Percentiles rank a stretch among this genome's conserved stretches.
These are phyloP conservation scores for Glaucidium brasilianum DNA, from an alignment of 2,113 vertebrate genomes.

Conservation along the genomic window DNA sequence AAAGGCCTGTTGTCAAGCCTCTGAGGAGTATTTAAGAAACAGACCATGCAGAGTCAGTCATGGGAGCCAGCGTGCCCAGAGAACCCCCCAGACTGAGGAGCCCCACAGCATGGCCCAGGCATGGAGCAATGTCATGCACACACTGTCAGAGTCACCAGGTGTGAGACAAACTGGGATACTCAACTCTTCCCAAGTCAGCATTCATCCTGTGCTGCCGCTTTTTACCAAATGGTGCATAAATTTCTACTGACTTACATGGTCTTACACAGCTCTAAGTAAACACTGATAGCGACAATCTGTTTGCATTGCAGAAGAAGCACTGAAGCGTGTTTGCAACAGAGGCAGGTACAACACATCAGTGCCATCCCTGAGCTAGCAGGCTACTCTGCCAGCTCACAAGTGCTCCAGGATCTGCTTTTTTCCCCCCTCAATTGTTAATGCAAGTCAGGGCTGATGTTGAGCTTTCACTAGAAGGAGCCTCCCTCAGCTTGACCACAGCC, in stretches of 20 bases:
- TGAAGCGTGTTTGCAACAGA: background rate
- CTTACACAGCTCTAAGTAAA: background rate
- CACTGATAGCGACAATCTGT: background rate
- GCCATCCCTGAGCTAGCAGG: background rate
- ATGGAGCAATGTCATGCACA: rapidly evolving
- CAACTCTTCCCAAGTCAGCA: background rate
- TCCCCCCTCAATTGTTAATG: rapidly evolving
- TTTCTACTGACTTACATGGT: background rate
- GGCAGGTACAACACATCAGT: background rate
- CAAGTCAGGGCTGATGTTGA: background rate
- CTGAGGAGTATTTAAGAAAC: background rate
- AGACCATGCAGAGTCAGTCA: background rate
- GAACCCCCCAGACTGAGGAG: background rate
- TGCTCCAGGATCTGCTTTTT: background rate
- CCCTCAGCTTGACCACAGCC: background rate
- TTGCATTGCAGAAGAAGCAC: background rate
- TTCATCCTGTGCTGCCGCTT: background rate
- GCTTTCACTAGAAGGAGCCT: background rate
- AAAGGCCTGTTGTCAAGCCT: background rate
- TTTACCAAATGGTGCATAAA: background rate
- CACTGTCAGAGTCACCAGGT: rapidly evolving
- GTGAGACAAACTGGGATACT: background rate
- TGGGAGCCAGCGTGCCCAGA: background rate
- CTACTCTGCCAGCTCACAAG: background rate
- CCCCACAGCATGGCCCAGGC: rapidly evolving